These are phyloP conservation scores for Melanostoma scalare DNA, from an alignment of 2,888 invertebrate species.

Conservation along the genomic window DNA sequence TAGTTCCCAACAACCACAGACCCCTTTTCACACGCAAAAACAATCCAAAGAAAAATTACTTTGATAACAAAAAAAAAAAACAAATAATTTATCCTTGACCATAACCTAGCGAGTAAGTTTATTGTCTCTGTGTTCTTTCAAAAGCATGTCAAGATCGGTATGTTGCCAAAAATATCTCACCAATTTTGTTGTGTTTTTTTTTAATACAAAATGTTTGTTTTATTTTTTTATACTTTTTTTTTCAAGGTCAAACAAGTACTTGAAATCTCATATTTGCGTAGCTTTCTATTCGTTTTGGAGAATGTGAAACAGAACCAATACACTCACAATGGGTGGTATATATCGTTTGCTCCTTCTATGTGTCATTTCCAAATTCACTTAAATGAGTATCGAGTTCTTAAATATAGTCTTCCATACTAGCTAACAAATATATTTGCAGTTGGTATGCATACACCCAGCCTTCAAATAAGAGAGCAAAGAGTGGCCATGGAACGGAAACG, in stretches of 20 bases:
- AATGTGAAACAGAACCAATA: slow-evolving; percentile 30
- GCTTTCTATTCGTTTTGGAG: slow-evolving; percentile 19
- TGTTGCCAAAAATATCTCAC: slow-evolving; percentile 62
- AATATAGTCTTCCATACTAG: neutral
- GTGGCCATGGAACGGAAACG: slow-evolving; percentile 32
- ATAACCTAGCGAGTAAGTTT: slow-evolving; percentile 62
- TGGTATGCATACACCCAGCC: neutral
- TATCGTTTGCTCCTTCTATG: slow-evolving; percentile 5
- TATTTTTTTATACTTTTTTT: neutral
- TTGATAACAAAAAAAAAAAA: slow-evolving; percentile 24
- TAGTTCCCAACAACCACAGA: no score
- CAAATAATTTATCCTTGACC: slow-evolving; percentile 61
- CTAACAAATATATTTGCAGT: neutral
- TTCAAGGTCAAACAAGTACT: slow-evolving; percentile 65
- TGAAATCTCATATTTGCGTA: slow-evolving; percentile 38
- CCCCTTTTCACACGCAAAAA: neutral
- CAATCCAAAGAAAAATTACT: neutral
- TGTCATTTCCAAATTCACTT: slow-evolving; percentile 36
- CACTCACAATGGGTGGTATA: neutral
- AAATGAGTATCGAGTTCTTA: neutral
- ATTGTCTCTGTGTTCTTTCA: slow-evolving; percentile 26
- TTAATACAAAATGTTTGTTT: slow-evolving; percentile 32
- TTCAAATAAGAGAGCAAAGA: neutral
- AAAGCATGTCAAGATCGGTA: slow-evolving; percentile 66
- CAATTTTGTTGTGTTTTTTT: slow-evolving; percentile 28